A percentile compares a stretch with the other conserved stretches of the same genome.
Conservation (phyloP, 2,797 vertebrate genomes). For the Agapornis canus region DNA sequence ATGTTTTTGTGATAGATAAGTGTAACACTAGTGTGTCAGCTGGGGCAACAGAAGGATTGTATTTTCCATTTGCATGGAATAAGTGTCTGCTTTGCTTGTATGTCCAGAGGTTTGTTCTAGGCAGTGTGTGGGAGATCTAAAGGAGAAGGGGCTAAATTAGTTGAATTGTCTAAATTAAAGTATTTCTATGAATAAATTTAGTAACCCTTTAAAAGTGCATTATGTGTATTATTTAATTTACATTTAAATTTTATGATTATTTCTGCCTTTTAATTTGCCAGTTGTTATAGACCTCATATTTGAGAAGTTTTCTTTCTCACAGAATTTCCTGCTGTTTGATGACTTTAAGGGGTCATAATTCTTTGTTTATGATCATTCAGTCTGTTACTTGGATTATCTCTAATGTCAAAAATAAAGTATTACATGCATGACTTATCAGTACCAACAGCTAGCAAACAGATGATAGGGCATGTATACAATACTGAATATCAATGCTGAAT, state of each 20-base stretch:
- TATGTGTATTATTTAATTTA: not conserved
- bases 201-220: not conserved
- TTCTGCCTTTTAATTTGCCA: not conserved
- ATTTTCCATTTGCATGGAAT: not conserved
- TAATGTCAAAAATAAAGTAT: not conserved
- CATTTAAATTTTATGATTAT: not conserved
- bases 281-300: not conserved
- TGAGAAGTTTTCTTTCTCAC: not conserved
- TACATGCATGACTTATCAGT: not conserved
- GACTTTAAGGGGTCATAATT: slow-evolving; percentile 20
- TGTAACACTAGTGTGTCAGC: not conserved
- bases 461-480: not conserved
- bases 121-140: not conserved
- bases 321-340: slow-evolving; percentile 22
- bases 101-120: not conserved
- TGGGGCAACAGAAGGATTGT: not conserved
- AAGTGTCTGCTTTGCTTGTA: not conserved
- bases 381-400: not conserved
- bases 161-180: not conserved
- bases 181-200: not conserved
- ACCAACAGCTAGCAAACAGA: not conserved
- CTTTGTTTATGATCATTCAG: slow-evolving; percentile 22
- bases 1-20: not conserved
- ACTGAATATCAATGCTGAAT: not conserved
- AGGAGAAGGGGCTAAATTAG: not conserved